phyloP scores from a whole-genome alignment of 1,140 invertebrate species.

The Sminthurinus signatus region DNA sequence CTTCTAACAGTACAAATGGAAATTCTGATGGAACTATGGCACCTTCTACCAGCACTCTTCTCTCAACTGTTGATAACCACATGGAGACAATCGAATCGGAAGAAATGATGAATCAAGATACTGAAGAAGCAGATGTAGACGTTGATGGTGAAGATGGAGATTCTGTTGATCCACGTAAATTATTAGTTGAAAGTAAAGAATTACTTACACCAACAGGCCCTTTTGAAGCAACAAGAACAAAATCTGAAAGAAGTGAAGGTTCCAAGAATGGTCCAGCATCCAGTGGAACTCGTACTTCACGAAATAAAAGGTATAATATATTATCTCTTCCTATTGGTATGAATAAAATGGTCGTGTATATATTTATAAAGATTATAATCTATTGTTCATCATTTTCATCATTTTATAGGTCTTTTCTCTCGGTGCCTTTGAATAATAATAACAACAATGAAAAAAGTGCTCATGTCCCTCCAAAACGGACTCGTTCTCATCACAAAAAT shows the following conservation, averaged over 20 bases:
- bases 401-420: slow-evolving; percentile 2
- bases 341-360: slow-evolving; percentile 7
- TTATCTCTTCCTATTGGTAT: not conserved
- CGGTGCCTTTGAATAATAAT: slow-evolving; percentile 30
- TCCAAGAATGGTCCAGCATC: not conserved
- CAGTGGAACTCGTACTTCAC: not conserved
- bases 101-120: slow-evolving; percentile 9
- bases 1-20: slow-evolving; percentile 8
- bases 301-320: slow-evolving; percentile 13
- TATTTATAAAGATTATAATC: no score
- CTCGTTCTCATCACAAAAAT: slow-evolving; percentile 34
- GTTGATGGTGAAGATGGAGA: slow-evolving; percentile 29
- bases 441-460: slow-evolving; percentile 34
- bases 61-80: not conserved
- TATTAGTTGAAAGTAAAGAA: not conserved
- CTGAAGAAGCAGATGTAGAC: slow-evolving; percentile 22
- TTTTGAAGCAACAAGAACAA: not conserved
- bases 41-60: not conserved
- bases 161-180: slow-evolving; percentile 1
- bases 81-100: slow-evolving; percentile 13
- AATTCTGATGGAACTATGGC: not conserved
- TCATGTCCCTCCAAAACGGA: slow-evolving; percentile 30
- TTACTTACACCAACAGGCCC: not conserved
- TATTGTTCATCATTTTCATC: no score
- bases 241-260: not conserved